These are phyloP conservation scores for Lichenostomus cassidix DNA, from an alignment of 2,113 vertebrate species.

Conservation along the genomic window DNA sequence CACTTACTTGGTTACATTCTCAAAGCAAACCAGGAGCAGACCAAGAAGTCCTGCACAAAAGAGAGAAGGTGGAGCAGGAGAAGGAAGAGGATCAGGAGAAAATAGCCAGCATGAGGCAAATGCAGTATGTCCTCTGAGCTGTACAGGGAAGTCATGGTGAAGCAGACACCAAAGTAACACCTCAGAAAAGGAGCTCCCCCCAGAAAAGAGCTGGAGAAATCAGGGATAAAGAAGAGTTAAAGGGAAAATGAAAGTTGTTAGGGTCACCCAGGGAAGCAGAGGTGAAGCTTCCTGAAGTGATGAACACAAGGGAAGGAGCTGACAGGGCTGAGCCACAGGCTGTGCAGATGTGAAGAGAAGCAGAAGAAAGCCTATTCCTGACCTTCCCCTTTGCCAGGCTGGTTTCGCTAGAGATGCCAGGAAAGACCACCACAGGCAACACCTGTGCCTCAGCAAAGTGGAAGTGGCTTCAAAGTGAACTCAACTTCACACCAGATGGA, in stretches of 20 bases:
- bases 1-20: background rate
- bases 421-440: background rate
- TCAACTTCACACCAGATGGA: background rate
- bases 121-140: background rate
- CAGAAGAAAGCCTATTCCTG: background rate
- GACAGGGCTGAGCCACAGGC: background rate
- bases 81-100: background rate
- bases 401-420: background rate
- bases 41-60: background rate
- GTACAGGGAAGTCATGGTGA: background rate
- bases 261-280: background rate
- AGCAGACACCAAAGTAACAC: background rate
- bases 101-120: background rate
- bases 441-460: fast-evolving
- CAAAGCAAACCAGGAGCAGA: background rate
- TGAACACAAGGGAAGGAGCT: background rate
- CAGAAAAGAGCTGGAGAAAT: background rate
- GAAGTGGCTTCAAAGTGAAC: background rate
- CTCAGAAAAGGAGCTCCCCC: background rate
- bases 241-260: background rate
- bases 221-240: background rate
- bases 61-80: background rate
- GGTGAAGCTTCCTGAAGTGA: background rate
- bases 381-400: background rate
- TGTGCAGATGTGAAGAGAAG: background rate